Percentiles rank a stretch among this genome's conserved stretches.
Conservation (phyloP, 2,888 invertebrate genomes). For the Andrena minutula region DNA sequence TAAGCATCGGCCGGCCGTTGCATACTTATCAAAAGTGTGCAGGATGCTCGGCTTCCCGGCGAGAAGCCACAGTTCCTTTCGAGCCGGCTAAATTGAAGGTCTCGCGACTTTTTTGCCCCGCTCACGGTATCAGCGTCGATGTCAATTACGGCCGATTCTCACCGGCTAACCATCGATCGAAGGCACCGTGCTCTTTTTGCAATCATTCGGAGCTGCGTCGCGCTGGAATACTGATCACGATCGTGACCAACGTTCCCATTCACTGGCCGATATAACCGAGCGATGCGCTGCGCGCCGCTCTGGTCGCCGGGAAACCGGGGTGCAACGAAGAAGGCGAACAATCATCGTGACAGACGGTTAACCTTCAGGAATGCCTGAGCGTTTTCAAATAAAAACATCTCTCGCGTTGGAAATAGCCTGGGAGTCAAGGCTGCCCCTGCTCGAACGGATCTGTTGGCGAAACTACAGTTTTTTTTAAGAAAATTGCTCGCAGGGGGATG, state of each 20-base stretch:
- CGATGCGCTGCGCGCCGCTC: not conserved
- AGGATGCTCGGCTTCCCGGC: not conserved
- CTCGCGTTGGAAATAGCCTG: slow-evolving; percentile 6
- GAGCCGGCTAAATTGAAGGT: not conserved
- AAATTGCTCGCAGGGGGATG: not conserved
- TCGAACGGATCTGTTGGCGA: not conserved
- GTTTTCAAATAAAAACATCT: slow-evolving; percentile 3
- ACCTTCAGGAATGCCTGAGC: slow-evolving; percentile 14
- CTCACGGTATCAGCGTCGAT: too few species aligned
- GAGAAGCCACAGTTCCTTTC: not conserved
- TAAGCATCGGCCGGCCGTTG: not conserved
- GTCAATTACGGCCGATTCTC: too few species aligned
- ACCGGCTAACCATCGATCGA: not conserved
- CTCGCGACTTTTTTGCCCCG: not conserved
- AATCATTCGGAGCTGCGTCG: not conserved
- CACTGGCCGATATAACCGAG: not conserved
- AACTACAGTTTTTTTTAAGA: not conserved
- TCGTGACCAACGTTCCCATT: slow-evolving; percentile 19
- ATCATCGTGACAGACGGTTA: slow-evolving; percentile 26
- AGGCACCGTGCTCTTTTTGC: not conserved
- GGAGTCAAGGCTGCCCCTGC: not conserved
- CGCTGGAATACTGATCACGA: slow-evolving; percentile 4
- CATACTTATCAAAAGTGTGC: not conserved
- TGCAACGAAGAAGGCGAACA: slow-evolving; percentile 15
- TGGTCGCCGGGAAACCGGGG: slow-evolving; percentile 2